Conservation (phyloP, 2,888 invertebrate species). For the Trypoxylon attenuatum region DNA sequence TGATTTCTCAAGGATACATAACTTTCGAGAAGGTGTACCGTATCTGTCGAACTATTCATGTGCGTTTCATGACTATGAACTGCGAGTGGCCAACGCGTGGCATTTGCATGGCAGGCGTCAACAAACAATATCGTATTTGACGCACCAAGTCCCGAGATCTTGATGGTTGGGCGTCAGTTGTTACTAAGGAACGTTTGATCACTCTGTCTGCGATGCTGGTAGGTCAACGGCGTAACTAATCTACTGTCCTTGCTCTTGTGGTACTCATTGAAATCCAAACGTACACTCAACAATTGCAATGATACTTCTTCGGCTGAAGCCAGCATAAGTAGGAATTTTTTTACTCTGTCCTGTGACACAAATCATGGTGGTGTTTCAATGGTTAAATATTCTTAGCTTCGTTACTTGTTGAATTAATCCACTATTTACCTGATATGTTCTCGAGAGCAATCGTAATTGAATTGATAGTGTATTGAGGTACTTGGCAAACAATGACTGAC, state of each 20-base stretch:
- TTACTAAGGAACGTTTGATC: conserved; percentile 63
- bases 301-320: conserved; percentile 90
- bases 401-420: conserved; percentile 11
- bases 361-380: neutral
- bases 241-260: conserved; percentile 90
- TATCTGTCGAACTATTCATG: neutral
- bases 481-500: conserved; percentile 80
- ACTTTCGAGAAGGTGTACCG: too few relatives aligned
- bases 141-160: neutral
- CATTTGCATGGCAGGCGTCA: neutral
- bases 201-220: conserved; percentile 69
- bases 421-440: conserved; percentile 81
- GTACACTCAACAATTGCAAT: conserved; percentile 91
- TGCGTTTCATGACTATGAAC: neutral
- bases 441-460: conserved; percentile 82
- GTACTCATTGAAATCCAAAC: conserved; percentile 96
- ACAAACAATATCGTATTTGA: neutral
- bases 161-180: conserved; percentile 62
- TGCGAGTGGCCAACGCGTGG: neutral
- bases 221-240: conserved; percentile 79
- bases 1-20: neutral
- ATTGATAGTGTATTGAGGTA: conserved; percentile 79
- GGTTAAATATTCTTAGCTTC: neutral
- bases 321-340: conserved; percentile 88
- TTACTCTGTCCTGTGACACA: conserved; percentile 84